These are phyloP conservation scores for Ptilorrhoa leucosticta DNA, from an alignment of 2,113 vertebrate species.

Conservation along the genomic window DNA sequence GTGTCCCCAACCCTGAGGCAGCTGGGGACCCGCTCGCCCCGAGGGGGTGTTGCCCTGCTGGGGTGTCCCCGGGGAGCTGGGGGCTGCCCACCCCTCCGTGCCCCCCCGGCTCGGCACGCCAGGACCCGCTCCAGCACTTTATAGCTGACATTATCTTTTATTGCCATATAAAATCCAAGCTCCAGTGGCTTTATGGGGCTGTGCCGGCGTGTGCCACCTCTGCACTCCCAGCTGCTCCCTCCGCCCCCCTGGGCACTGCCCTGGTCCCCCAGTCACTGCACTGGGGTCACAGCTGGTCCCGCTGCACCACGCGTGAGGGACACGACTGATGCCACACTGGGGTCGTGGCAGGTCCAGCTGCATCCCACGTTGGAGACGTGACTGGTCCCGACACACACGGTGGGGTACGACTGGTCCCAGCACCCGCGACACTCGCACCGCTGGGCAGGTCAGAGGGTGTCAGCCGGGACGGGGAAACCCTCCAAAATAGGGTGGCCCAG, in stretches of 20 bases:
- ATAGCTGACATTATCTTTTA: conserved; percentile 53
- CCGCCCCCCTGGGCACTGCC: background rate
- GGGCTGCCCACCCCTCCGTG: background rate
- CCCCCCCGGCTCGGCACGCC: background rate
- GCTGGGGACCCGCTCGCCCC: fast-evolving
- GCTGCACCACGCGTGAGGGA: too few relatives aligned
- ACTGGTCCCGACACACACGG: fast-evolving
- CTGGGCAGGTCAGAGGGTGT: background rate
- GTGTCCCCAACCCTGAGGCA: background rate
- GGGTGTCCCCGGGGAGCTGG: background rate
- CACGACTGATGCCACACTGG: fast-evolving
- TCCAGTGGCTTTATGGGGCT: conserved; percentile 39
- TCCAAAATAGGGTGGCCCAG: background rate
- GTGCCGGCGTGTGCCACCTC: background rate
- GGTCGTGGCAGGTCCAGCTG: fast-evolving
- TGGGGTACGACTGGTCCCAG: fast-evolving
- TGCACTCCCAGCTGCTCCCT: background rate
- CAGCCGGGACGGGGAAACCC: background rate
- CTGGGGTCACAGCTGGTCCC: background rate
- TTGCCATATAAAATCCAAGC: conserved; percentile 22
- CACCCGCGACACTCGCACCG: fast-evolving
- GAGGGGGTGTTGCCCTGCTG: fast-evolving
- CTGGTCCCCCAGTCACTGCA: background rate
- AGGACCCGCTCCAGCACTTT: conserved; percentile 7
- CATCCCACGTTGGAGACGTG: fast-evolving